A percentile compares a stretch with the other conserved stretches of the same genome.
phyloP scores from a whole-genome alignment of 2,113 vertebrate genomes.

The Nipponia nippon region DNA sequence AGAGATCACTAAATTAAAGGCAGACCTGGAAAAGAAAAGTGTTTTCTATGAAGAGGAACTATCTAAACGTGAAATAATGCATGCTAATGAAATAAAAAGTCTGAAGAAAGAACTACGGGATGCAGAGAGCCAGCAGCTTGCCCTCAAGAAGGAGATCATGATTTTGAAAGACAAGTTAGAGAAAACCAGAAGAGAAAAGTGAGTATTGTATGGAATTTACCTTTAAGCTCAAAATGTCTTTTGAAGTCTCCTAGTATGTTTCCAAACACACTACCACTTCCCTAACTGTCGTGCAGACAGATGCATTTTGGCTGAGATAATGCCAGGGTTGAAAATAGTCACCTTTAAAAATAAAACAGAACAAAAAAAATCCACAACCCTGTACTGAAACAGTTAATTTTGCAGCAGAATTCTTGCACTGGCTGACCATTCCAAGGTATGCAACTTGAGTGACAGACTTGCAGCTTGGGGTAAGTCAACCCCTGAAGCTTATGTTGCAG shows the following conservation, averaged over 20 bases:
- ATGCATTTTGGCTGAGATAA: neutral
- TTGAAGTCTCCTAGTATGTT: neutral
- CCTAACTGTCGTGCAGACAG: neutral
- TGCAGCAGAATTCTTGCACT: neutral
- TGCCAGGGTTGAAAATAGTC: neutral
- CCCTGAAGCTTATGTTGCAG: neutral
- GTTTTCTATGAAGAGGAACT: constrained; percentile 91
- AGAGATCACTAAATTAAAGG: constrained; percentile 87
- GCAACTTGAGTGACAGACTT: neutral
- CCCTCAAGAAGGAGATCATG: constrained; percentile 94
- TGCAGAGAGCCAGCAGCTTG: constrained; percentile 91
- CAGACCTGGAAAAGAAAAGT: constrained; percentile 92
- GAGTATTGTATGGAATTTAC: constrained; percentile 1
- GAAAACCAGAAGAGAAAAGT: constrained; percentile 94
- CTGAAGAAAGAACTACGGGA: constrained; percentile 93
- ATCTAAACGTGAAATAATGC: constrained; percentile 84
- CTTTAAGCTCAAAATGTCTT: neutral
- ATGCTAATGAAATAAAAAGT: constrained; percentile 86
- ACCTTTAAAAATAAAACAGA: neutral
- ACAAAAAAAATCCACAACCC: neutral
- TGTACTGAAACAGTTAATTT: neutral
- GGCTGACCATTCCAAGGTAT: neutral
- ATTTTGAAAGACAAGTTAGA: constrained; percentile 97
- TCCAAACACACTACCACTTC: neutral
- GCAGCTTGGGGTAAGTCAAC: neutral